These are phyloP conservation scores for Falco columbarius DNA, from an alignment of 2,797 vertebrate species.

Conservation along the genomic window DNA sequence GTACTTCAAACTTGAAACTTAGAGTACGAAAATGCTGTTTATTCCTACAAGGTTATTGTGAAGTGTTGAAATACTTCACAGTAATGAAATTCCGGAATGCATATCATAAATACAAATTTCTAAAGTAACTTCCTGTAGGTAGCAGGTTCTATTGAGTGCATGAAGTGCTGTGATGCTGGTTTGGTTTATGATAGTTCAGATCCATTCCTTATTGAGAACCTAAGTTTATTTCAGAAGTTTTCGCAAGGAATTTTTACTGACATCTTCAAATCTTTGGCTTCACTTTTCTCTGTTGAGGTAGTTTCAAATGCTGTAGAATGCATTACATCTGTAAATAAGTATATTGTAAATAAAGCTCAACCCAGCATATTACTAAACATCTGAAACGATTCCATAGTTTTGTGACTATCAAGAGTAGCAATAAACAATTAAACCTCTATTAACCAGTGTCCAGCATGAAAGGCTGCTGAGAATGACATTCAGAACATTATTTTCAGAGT, in stretches of 20 bases:
- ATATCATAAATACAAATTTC: not conserved
- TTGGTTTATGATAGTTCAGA: not conserved
- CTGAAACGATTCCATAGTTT: not conserved
- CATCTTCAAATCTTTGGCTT: not conserved
- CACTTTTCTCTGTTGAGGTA: not conserved
- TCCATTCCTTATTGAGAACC: not conserved
- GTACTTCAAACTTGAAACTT: not conserved
- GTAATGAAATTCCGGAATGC: not conserved
- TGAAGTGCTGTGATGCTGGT: not conserved
- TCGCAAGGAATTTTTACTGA: not conserved
- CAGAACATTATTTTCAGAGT: not conserved
- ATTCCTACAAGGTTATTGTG: not conserved
- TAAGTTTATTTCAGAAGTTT: not conserved
- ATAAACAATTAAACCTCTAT: not conserved
- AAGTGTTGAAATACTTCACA: not conserved
- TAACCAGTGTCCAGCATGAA: not conserved
- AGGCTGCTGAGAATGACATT: not conserved
- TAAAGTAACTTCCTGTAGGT: not conserved
- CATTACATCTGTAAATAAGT: not conserved
- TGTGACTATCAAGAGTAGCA: not conserved
- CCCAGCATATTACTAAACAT: not conserved
- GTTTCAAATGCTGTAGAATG: not conserved
- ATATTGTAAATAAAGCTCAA: not conserved
- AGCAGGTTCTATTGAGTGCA: not conserved
- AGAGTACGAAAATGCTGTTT: not conserved